Evolutionary conservation across 2,797 vertebrate genomes (phyloP).

Genomic region (Spheniscus humboldti): DNA sequence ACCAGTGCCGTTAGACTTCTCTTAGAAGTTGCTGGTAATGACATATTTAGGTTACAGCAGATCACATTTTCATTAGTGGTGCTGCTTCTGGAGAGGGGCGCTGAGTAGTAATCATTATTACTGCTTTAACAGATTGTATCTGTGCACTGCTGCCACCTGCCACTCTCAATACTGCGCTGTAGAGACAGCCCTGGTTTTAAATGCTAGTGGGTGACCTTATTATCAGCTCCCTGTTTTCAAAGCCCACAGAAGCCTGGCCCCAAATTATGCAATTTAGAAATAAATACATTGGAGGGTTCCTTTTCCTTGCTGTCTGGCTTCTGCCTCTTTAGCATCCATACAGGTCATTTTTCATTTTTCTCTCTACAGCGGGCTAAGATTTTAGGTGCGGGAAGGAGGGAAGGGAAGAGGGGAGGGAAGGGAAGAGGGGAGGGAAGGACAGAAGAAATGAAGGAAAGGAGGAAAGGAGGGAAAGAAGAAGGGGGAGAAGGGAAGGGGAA

Average conservation of each 20-base stretch:
- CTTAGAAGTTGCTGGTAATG: neutral
- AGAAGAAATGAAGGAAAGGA: neutral
- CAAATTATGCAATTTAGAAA: neutral
- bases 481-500: neutral
- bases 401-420: neutral
- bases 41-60: neutral
- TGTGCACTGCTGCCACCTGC: neutral
- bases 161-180: neutral
- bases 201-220: conserved; percentile 14
- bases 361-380: neutral
- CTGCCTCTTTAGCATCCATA: neutral
- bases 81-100: neutral
- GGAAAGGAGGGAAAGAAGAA: neutral
- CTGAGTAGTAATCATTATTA: neutral
- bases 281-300: neutral
- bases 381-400: neutral
- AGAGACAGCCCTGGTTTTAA: neutral
- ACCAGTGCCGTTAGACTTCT: neutral
- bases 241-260: neutral
- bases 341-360: neutral
- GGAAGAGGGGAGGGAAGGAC: neutral
- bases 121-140: conserved; percentile 15
- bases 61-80: conserved; percentile 18
- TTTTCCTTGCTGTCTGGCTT: neutral
- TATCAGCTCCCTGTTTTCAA: neutral